Percentiles rank a stretch among this genome's conserved stretches.
phyloP scores from a whole-genome alignment of 2,797 vertebrate genomes.

The Anisognathus igniventris region DNA sequence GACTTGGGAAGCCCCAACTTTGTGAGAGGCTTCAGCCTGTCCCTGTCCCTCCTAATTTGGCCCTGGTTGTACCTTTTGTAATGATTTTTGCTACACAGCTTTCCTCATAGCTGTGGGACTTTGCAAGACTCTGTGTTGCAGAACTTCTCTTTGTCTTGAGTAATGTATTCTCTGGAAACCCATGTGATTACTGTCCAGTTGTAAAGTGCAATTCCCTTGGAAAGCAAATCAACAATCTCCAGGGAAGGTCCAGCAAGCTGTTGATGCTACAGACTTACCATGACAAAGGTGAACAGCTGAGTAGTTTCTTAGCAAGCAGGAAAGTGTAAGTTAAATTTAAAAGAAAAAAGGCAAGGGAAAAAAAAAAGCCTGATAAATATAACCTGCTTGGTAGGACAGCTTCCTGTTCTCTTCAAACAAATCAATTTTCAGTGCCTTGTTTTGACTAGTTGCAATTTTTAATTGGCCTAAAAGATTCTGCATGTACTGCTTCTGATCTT shows the following conservation, averaged over 20 bases:
- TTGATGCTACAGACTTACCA: background rate
- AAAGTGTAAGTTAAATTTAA: background rate
- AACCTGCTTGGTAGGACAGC: background rate
- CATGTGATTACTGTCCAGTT: fast-evolving
- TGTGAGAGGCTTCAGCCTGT: background rate
- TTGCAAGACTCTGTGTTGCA: background rate
- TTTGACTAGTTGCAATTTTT: background rate
- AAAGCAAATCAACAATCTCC: background rate
- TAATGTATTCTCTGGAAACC: background rate
- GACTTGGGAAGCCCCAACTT: background rate
- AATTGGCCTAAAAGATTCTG: background rate
- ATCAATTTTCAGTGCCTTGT: background rate
- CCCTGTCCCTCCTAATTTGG: background rate
- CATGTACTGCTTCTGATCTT: background rate
- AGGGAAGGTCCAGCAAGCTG: background rate
- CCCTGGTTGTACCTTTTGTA: background rate
- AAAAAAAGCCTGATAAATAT: background rate
- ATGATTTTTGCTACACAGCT: background rate
- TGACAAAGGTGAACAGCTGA: background rate
- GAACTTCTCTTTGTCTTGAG: background rate
- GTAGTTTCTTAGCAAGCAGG: background rate
- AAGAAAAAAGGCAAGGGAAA: fast-evolving
- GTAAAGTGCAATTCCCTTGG: background rate
- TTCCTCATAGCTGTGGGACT: background rate
- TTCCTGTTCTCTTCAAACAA: background rate